phyloP scores from a whole-genome alignment of 2,797 vertebrate species.

The Crypturellus tataupa region DNA sequence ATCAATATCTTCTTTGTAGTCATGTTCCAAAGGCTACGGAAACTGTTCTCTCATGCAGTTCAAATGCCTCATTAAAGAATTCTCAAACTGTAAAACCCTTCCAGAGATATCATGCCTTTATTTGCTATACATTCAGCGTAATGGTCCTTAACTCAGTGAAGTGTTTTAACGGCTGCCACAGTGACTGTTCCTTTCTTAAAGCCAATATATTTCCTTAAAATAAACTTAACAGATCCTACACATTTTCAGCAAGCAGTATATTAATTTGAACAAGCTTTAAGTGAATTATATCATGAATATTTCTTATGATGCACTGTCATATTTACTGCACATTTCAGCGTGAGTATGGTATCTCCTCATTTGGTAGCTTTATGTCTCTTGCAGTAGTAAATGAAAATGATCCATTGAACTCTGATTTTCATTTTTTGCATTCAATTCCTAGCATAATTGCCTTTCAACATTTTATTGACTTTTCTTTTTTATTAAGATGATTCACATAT shows the following conservation, averaged over 20 bases:
- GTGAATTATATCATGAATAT: slow-evolving; percentile 57
- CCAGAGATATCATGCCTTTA: slow-evolving; percentile 55
- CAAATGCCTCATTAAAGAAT: slow-evolving; percentile 73
- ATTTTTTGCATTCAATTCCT: slow-evolving; percentile 57
- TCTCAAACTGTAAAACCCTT: slow-evolving; percentile 60
- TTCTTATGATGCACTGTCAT: slow-evolving; percentile 60
- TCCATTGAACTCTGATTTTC: slow-evolving; percentile 74
- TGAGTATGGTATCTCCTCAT: slow-evolving; percentile 35
- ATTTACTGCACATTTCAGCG: slow-evolving; percentile 62
- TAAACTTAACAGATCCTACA: slow-evolving; percentile 62
- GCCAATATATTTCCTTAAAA: slow-evolving; percentile 64
- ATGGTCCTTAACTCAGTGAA: slow-evolving; percentile 58
- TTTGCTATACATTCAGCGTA: slow-evolving; percentile 44
- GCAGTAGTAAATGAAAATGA: slow-evolving; percentile 68
- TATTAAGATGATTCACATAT: not conserved
- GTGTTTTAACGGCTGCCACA: slow-evolving; percentile 63
- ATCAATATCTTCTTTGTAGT: slow-evolving; percentile 64
- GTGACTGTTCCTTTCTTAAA: slow-evolving; percentile 54
- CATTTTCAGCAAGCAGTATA: slow-evolving; percentile 58
- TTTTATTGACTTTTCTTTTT: slow-evolving; percentile 46
- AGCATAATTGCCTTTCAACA: slow-evolving; percentile 37
- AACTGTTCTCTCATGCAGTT: slow-evolving; percentile 36
- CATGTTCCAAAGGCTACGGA: slow-evolving; percentile 50
- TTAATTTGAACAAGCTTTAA: slow-evolving; percentile 62
- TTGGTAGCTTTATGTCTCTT: slow-evolving; percentile 54